Conservation (phyloP, 2,888 invertebrate species). For the Hylaea fasciaria region DNA sequence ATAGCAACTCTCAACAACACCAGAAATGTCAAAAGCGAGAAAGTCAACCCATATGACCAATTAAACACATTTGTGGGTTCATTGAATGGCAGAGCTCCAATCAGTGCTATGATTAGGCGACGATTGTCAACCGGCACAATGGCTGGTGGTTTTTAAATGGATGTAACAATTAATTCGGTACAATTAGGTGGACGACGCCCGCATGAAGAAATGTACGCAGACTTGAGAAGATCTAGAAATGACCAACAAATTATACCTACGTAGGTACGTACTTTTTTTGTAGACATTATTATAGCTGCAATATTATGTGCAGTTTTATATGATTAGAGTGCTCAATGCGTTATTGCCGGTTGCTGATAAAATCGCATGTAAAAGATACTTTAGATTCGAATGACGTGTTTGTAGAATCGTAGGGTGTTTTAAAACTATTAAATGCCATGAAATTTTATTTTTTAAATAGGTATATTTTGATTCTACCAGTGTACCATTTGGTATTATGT, state of each 20-base stretch:
- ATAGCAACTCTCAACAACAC: constrained; percentile 5
- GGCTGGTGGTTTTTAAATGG: constrained; percentile 82
- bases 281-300: too few species aligned
- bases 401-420: too few species aligned
- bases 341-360: too few species aligned
- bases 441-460: too few species aligned
- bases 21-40: constrained; percentile 27
- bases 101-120: constrained; percentile 71
- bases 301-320: too few species aligned
- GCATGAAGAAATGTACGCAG: constrained; percentile 73
- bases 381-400: too few species aligned
- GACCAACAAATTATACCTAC: constrained; percentile 19
- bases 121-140: constrained; percentile 75
- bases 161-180: constrained; percentile 84
- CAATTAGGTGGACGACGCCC: constrained; percentile 82
- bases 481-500: too few species aligned
- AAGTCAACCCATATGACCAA: constrained; percentile 64
- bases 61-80: constrained; percentile 65
- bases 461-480: too few species aligned
- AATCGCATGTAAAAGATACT: too few species aligned
- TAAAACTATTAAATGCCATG: too few species aligned
- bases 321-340: too few species aligned
- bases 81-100: constrained; percentile 68
- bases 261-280: too few species aligned
- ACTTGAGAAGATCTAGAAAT: constrained; percentile 45